Evolutionary conservation across 2,797 vertebrate species (phyloP).

Genomic region (Karalla daura): DNA sequence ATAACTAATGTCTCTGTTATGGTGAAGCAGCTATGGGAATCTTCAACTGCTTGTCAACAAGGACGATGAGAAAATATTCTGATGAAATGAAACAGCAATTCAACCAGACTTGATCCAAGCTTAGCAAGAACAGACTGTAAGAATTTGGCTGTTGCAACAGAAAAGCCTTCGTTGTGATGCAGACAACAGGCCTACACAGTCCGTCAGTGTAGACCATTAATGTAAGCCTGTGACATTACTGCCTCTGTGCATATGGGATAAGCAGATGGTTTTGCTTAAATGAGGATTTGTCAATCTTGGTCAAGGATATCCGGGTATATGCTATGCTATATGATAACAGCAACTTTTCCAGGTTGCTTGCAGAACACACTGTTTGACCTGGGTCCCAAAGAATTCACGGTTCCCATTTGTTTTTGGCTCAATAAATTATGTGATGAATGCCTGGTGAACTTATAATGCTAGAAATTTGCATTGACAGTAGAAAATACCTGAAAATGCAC

Average conservation of each 20-base stretch:
- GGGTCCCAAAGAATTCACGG: background rate
- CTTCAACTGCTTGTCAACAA: constrained; percentile 12
- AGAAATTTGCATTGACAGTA: background rate
- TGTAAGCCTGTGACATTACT: constrained; percentile 2
- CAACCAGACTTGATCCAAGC: background rate
- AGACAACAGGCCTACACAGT: constrained; percentile 1
- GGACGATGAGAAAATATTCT: background rate
- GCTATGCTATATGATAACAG: constrained; percentile 2
- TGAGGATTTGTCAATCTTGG: constrained; percentile 5
- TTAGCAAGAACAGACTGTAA: constrained; percentile 5
- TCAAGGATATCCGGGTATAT: background rate
- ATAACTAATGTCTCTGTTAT: constrained; percentile 17
- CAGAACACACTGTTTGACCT: background rate
- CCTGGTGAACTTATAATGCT: background rate
- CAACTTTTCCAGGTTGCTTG: background rate
- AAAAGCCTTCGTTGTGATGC: constrained; percentile 2
- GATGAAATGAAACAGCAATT: constrained; percentile 26
- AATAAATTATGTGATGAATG: background rate
- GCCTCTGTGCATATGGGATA: constrained; percentile 9
- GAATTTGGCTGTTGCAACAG: background rate
- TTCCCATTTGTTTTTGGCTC: background rate
- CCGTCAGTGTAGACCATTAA: background rate
- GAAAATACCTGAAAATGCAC: background rate
- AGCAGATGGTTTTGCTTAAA: constrained; percentile 10
- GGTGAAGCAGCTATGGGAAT: background rate